Conservation (phyloP, 2,888 invertebrate species). For the Rhodophaea formosa region DNA sequence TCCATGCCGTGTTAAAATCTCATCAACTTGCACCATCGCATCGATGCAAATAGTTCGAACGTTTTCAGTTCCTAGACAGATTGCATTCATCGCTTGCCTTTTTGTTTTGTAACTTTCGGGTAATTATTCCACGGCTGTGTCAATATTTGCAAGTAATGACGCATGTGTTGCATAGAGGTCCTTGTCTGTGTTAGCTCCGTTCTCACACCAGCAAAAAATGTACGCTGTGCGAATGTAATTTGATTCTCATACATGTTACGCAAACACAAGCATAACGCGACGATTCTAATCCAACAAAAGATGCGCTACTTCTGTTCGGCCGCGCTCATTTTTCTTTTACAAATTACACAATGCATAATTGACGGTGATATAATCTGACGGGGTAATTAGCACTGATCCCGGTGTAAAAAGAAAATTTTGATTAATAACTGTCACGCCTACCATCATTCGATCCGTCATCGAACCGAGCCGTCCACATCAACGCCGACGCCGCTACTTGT, state of each 20-base stretch:
- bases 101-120: slow-evolving; percentile 32
- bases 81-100: slow-evolving; percentile 24
- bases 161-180: slow-evolving; percentile 18
- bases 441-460: slow-evolving; percentile 46
- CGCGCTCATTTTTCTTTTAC: slow-evolving; percentile 51
- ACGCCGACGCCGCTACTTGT: not conserved
- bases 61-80: slow-evolving; percentile 25
- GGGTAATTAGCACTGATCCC: slow-evolving; percentile 54
- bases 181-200: slow-evolving; percentile 21
- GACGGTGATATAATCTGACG: slow-evolving; percentile 55
- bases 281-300: slow-evolving; percentile 59
- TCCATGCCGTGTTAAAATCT: slow-evolving; percentile 51
- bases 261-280: slow-evolving; percentile 53
- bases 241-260: slow-evolving; percentile 49
- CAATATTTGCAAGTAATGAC: slow-evolving; percentile 36
- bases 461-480: slow-evolving; percentile 30
- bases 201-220: slow-evolving; percentile 37
- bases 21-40: slow-evolving; percentile 44
- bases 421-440: slow-evolving; percentile 50
- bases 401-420: slow-evolving; percentile 37
- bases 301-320: slow-evolving; percentile 59
- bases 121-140: slow-evolving; percentile 34
- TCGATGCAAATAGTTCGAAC: slow-evolving; percentile 35
- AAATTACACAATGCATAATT: slow-evolving; percentile 53
- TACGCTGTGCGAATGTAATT: slow-evolving; percentile 37